A percentile compares a stretch with the other conserved stretches of the same genome.
Conservation (phyloP, 2,113 vertebrate species). For the Chaetorhynchus papuensis region DNA sequence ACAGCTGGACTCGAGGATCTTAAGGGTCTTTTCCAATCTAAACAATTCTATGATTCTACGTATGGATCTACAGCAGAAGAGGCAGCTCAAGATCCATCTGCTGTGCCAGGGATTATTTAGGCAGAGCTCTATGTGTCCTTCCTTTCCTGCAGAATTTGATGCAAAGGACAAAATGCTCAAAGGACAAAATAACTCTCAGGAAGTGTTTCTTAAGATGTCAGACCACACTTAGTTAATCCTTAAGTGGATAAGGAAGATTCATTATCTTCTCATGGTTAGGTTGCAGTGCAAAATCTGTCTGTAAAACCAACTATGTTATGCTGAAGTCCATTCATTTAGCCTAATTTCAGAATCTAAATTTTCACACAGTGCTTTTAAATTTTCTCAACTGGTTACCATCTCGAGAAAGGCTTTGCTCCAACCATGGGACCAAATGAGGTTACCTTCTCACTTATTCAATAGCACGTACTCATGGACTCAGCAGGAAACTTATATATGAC, state of each 20-base stretch:
- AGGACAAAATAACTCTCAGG: not conserved
- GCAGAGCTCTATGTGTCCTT: fast-evolving
- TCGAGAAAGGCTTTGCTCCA: not conserved
- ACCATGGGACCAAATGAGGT: not conserved
- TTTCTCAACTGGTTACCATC: not conserved
- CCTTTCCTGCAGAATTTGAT: not conserved
- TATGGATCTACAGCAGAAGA: not conserved
- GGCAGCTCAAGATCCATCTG: not conserved
- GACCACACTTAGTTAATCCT: not conserved
- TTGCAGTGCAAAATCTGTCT: not conserved
- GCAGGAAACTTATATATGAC: not conserved
- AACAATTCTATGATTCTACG: not conserved
- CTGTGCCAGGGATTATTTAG: not conserved
- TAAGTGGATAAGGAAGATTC: not conserved
- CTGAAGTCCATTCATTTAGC: not conserved
- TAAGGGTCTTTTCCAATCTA: not conserved
- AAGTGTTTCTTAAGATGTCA: not conserved
- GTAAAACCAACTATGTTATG: not conserved
- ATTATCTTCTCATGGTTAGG: not conserved
- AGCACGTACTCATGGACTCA: not conserved
- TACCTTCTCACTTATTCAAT: not conserved
- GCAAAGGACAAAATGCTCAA: not conserved
- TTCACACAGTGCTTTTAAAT: not conserved
- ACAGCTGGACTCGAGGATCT: not conserved
- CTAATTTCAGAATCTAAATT: not conserved